phyloP scores from a whole-genome alignment of 2,888 invertebrate genomes.

The Stramonita haemastoma region DNA sequence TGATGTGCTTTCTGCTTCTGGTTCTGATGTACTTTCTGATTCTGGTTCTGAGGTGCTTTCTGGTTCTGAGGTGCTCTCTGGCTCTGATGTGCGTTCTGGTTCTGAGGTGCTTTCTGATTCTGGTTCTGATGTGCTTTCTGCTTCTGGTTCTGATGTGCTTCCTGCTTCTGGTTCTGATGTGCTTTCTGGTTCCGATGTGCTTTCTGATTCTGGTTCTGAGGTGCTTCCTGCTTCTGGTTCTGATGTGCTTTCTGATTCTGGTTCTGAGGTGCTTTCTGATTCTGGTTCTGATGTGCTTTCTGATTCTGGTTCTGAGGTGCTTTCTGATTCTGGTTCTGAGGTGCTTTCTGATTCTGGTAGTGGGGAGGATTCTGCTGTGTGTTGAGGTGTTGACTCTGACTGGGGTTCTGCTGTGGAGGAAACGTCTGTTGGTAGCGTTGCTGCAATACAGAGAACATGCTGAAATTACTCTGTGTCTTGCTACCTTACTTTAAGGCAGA shows the following conservation, averaged over 20 bases:
- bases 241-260: slow-evolving; percentile 37
- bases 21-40: slow-evolving; percentile 37
- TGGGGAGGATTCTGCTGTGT: slow-evolving; percentile 40
- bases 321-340: slow-evolving; percentile 44
- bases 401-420: slow-evolving; percentile 42
- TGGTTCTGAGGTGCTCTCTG: slow-evolving; percentile 44
- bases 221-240: slow-evolving; percentile 15
- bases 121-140: slow-evolving; percentile 44
- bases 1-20: slow-evolving; percentile 13
- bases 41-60: slow-evolving; percentile 38
- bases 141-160: slow-evolving; percentile 38
- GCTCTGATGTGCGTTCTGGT: slow-evolving; percentile 44
- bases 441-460: too few relatives aligned
- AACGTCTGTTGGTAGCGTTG: neutral
- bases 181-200: slow-evolving; percentile 14
- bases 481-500: too few relatives aligned
- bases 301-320: slow-evolving; percentile 44
- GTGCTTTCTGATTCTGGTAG: slow-evolving; percentile 43
- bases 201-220: slow-evolving; percentile 33
- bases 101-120: slow-evolving; percentile 40
- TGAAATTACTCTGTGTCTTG: too few relatives aligned
- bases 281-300: too few relatives aligned
- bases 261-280: slow-evolving; percentile 40
- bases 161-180: too few relatives aligned
- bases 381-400: slow-evolving; percentile 42